A percentile compares a stretch with the other conserved stretches of the same genome.
phyloP scores from a whole-genome alignment of 2,797 vertebrate genomes.

The Sparidentex hasta region DNA sequence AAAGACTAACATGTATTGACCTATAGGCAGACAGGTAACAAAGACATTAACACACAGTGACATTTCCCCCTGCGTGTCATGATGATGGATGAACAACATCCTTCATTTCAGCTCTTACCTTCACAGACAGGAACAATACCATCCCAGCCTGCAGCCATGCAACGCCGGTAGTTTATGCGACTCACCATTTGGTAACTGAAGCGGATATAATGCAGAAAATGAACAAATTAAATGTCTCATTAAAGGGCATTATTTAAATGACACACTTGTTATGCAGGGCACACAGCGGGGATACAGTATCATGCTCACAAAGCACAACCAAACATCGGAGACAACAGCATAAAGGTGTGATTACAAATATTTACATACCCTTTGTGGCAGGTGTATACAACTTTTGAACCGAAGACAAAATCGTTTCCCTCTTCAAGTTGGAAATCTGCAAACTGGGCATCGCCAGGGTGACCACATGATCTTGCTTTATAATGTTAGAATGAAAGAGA shows the following conservation, averaged over 20 bases:
- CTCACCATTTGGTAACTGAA: slow-evolving; percentile 81
- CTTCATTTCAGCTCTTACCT: slow-evolving; percentile 58
- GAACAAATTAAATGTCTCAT: background rate
- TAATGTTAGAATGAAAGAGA: slow-evolving; percentile 39
- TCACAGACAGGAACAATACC: slow-evolving; percentile 80
- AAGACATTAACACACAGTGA: background rate
- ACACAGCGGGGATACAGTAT: background rate
- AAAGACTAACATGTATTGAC: background rate
- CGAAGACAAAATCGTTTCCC: slow-evolving; percentile 81
- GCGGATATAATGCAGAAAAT: background rate
- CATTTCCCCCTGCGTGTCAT: background rate
- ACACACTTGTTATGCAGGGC: background rate
- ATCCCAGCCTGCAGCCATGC: slow-evolving; percentile 79
- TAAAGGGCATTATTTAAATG: background rate
- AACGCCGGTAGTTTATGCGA: slow-evolving; percentile 64
- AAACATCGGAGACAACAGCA: background rate
- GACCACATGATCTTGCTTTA: slow-evolving; percentile 80
- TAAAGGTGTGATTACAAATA: background rate
- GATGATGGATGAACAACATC: background rate
- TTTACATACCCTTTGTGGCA: slow-evolving; percentile 80
- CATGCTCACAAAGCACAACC: background rate
- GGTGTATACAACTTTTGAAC: slow-evolving; percentile 76
- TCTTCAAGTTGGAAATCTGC: slow-evolving; percentile 72
- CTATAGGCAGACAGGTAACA: background rate
- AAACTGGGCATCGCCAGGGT: slow-evolving; percentile 79